Base-by-base conservation (phyloP, 2,888 invertebrate genomes). In the Crossocerus cetratus region DNA sequence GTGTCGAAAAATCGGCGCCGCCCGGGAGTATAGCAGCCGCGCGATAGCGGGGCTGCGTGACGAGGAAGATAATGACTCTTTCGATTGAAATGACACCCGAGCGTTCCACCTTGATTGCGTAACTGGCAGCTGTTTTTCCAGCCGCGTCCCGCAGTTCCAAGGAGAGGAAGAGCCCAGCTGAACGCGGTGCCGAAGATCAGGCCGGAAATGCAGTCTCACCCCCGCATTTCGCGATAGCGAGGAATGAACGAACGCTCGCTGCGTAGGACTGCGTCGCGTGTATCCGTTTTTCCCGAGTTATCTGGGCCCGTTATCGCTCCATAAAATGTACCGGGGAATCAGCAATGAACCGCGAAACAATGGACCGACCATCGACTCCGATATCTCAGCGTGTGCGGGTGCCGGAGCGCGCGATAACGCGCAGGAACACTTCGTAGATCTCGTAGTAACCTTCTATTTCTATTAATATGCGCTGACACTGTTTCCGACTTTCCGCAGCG, bases 211-310 rank as follows among this genome's bases (percentile, higher is more conserved):
- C 61, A 32, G 70, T 42, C 68, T 76, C 76, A 76, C 80, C 82
- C 82, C 78, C 78, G 78, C 82, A 78, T 68, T 78, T 56, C 16
- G 76, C 44, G 82, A 80, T 82, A 82, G 20, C 70, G 58, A 72
- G 65, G 66, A 77, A 65, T 59, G 73, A 74, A 67, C 55, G 53
- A 76, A 78, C 66, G 32, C 8, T 4, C 11, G 32, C 32, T 32
- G 82, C 82, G 82, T 82, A 82, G 82, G 82, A 78, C 69, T 82
- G 53, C 21, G 32, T 63, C 56, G 78, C 78, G 71, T 74, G 76
- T 81, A 81, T 81, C 81, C 80, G 81, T 80, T 81, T 70, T 69
- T 53, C 44, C 58, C 20, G 57, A 20, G 69, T 78, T 82, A 82
- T 82, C 82, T 57, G 69, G 62, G 57, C 71, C 55, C n/a, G 64